phyloP scores from a whole-genome alignment of 2,113 vertebrate genomes.

The Hyla sarda region DNA sequence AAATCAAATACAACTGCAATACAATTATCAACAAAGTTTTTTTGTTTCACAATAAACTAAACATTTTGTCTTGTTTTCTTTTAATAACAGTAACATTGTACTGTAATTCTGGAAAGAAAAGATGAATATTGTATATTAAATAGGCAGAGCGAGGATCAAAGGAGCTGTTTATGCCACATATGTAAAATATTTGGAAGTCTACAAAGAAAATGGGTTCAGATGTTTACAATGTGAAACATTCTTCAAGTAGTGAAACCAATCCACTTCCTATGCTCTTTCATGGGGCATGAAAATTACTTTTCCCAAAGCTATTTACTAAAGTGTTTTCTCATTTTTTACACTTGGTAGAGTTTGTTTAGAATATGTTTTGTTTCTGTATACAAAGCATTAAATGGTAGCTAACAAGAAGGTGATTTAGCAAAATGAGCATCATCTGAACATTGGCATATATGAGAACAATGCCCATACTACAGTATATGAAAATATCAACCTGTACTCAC shows the following conservation, averaged over 20 bases:
- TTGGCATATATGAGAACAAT: no score
- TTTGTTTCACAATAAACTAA: constrained; percentile 31
- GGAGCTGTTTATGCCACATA: constrained; percentile 26
- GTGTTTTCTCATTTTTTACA: background rate
- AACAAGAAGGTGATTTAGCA: background rate
- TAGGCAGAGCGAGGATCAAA: constrained; percentile 32
- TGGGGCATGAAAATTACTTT: constrained; percentile 26
- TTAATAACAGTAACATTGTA: background rate
- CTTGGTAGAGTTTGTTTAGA: constrained; percentile 3
- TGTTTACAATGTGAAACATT: constrained; percentile 33
- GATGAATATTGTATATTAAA: constrained; percentile 33
- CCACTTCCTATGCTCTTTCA: constrained; percentile 39
- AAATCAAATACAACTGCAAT: no score
- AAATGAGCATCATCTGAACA: no score
- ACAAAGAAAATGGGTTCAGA: constrained; percentile 44
- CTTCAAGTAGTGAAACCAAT: constrained; percentile 44
- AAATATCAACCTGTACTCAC: no score
- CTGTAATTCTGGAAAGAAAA: constrained; percentile 19
- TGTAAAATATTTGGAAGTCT: constrained; percentile 31
- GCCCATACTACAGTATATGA: no score
- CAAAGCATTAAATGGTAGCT: background rate
- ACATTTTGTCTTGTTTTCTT: constrained; percentile 20
- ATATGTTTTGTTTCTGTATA: background rate
- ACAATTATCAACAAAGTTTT: no score
- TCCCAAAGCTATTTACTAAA: constrained; percentile 32